Base-by-base conservation (phyloP, 53 echinoderm and acorn worm genomes). In the Stichopus horrens region DNA sequence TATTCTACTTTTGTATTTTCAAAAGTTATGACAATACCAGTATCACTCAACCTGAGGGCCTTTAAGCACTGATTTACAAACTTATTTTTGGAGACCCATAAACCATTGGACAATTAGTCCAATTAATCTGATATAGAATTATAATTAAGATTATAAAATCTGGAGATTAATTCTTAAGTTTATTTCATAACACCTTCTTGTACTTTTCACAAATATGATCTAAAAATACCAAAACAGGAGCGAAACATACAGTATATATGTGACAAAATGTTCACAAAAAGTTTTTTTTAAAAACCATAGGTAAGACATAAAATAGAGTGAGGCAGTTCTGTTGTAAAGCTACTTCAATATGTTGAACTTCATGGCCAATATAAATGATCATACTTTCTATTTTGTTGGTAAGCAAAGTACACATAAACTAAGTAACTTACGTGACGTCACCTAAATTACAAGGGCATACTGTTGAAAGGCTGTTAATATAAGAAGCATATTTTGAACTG, bases 191-290 rank as follows among this genome's bases (percentile, higher is more conserved):
- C 21, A 54, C 7, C 57, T 58, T 83, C 57, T 58, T 83, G 18
- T 57, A 60, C n/a, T 53, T 58, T 63, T 22, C 55, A 77, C 14
- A 22, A 37, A 37, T 22, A 77, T 18, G 54, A 74, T 73, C 51
- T 21, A 53, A 9, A 14, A 57, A 86, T 86, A 20, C 73, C 86
- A 73, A 73, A 73, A 55, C 74, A 53, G 1, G 14, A 86, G 86
- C 55, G 53, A 54, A 52, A 54, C 55, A 55, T 54, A n/a, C n/a
- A n/a, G n/a, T n/a, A n/a, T n/a, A n/a, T n/a, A 56, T 23, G 52
- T 21, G 73, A 74, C 53, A 86, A 86, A 2, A 73, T 55, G 4
- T 7, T 53, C 8, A 86, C 52, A 73, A 54, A 21, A 51, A 53
- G 56, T 8, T 55, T 83, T 58, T n/a, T 89, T 75, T 20, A 5